These are phyloP conservation scores for Styela clava DNA, from an alignment of 23 tunicate genomes.

Conservation along the genomic window DNA sequence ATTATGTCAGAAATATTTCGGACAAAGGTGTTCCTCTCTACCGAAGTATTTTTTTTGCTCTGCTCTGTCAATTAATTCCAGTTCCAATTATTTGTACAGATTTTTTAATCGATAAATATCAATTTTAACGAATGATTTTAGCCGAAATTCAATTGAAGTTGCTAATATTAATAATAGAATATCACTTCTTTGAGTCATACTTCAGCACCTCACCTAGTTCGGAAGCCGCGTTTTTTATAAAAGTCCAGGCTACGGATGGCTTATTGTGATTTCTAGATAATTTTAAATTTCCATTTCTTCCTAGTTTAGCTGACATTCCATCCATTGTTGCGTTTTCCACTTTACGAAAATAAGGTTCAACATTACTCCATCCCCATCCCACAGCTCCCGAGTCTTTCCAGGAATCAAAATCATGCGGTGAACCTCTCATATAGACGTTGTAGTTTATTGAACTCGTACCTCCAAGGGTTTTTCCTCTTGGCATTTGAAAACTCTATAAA, in stretches of 20 bases:
- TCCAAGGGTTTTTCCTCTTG: constrained; percentile 70
- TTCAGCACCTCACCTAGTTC: constrained; percentile 11
- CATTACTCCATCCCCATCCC: constrained; percentile 63
- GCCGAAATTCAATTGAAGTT: too few relatives aligned
- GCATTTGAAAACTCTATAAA: constrained; percentile 39
- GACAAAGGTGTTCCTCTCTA: too few relatives aligned
- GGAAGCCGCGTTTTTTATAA: neutral
- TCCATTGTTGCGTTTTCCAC: constrained; percentile 24
- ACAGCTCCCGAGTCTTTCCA: constrained; percentile 68
- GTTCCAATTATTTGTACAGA: neutral
- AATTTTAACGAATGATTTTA: neutral
- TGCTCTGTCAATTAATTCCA: neutral
- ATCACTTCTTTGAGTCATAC: too few relatives aligned
- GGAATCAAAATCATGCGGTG: constrained; percentile 48
- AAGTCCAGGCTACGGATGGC: neutral
- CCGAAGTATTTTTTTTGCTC: too few relatives aligned
- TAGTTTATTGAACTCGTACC: constrained; percentile 69
- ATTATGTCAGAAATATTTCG: too few relatives aligned
- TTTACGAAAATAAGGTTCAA: constrained; percentile 51
- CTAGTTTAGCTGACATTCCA: neutral
- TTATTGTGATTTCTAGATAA: neutral
- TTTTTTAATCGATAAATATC: too few relatives aligned
- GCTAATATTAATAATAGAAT: too few relatives aligned
- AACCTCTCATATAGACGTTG: constrained; percentile 53
- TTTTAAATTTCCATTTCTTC: constrained; percentile 12